phyloP scores from a whole-genome alignment of 2,797 vertebrate genomes.

The Myripristis murdjan region DNA sequence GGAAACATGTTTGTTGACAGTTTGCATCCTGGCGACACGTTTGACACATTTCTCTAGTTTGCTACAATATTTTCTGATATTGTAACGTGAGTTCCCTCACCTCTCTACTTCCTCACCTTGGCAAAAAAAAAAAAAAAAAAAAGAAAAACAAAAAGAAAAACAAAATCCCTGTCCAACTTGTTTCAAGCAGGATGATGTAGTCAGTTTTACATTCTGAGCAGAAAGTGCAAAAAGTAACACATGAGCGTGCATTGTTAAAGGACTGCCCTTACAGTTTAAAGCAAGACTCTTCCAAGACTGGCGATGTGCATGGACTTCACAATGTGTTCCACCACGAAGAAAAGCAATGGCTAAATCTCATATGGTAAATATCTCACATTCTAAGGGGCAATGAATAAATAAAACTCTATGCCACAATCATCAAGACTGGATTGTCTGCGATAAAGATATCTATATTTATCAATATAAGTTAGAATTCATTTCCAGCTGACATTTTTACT shows the following conservation, averaged over 20 bases:
- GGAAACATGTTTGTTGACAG: not conserved
- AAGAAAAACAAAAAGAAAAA: too few relatives aligned
- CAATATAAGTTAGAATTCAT: conserved; percentile 53
- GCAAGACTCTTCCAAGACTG: conserved; percentile 36
- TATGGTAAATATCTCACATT: conserved; percentile 61
- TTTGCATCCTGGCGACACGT: not conserved
- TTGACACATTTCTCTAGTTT: conserved; percentile 28
- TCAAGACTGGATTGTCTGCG: conserved; percentile 81
- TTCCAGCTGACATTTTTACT: conserved; percentile 69
- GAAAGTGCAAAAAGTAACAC: conserved; percentile 81
- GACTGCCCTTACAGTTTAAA: conserved; percentile 27
- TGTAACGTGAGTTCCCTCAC: not conserved
- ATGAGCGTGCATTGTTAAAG: conserved; percentile 42
- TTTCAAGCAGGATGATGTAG: conserved; percentile 24
- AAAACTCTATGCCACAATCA: conserved; percentile 78
- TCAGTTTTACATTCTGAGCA: conserved; percentile 75
- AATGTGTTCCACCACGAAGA: conserved; percentile 1
- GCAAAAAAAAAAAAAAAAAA: conserved; percentile 8
- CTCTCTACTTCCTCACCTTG: conserved; percentile 35
- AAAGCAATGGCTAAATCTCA: conserved; percentile 42
- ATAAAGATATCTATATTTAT: conserved; percentile 77
- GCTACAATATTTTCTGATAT: conserved; percentile 10
- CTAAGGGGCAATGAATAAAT: conserved; percentile 66
- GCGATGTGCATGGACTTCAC: conserved; percentile 46
- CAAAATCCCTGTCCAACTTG: not conserved